Conservation (phyloP, 2,113 vertebrate genomes). For the Copsychus sechellarum region DNA sequence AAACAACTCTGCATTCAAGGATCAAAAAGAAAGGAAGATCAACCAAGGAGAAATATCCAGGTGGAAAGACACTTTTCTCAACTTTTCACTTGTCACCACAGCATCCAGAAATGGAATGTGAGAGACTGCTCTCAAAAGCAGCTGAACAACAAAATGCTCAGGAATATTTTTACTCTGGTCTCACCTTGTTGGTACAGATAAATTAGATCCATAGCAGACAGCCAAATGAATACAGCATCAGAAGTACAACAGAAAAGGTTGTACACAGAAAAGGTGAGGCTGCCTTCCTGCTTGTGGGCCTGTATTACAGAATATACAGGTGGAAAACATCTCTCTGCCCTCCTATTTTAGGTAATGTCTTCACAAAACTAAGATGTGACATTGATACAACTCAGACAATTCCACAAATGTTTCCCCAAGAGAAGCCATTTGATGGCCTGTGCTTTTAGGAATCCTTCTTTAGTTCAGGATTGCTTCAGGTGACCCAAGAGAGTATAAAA, state of each 20-base stretch:
- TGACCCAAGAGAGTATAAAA: not conserved
- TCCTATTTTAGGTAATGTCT: not conserved
- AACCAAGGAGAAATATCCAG: not conserved
- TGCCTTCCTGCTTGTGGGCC: not conserved
- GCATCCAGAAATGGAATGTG: not conserved
- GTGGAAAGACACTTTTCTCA: not conserved
- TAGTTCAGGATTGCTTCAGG: not conserved
- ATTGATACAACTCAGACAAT: not conserved
- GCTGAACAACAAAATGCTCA: not conserved
- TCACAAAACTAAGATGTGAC: not conserved
- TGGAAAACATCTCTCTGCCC: not conserved
- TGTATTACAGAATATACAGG: not conserved
- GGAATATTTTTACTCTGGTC: not conserved
- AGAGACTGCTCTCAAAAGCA: not conserved
- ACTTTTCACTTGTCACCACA: not conserved
- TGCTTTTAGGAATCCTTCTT: not conserved
- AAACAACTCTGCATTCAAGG: not conserved
- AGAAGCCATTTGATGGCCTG: not conserved
- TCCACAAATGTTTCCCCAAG: not conserved
- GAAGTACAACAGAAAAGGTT: not conserved
- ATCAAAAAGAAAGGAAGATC: not conserved
- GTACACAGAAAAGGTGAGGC: not conserved
- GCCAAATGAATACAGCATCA: not conserved
- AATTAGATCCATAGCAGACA: not conserved
- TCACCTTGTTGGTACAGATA: not conserved